A percentile compares a stretch with the other conserved stretches of the same genome.
phyloP scores from a whole-genome alignment of 2,113 vertebrate genomes.

The Mesembrinibis cayennensis region DNA sequence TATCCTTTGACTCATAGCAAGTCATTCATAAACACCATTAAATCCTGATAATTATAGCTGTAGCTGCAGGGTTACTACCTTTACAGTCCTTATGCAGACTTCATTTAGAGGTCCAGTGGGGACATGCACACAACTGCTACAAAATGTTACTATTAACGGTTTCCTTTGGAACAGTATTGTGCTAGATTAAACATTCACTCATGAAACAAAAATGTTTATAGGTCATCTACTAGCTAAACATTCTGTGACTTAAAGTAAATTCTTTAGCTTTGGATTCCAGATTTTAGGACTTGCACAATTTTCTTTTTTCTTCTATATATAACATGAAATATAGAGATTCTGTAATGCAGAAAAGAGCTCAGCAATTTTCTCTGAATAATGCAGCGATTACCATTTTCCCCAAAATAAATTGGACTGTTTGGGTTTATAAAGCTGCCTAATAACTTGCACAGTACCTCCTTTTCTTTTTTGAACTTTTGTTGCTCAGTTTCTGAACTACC shows the following conservation, averaged over 20 bases:
- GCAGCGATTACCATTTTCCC: neutral
- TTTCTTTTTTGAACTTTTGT: neutral
- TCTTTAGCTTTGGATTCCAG: neutral
- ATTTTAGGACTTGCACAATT: neutral
- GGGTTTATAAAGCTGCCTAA: slow-evolving; percentile 13
- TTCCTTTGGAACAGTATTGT: slow-evolving; percentile 46
- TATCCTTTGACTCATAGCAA: slow-evolving; percentile 71
- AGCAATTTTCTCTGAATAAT: slow-evolving; percentile 52
- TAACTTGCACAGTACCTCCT: neutral
- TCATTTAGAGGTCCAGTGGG: slow-evolving; percentile 72
- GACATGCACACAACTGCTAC: slow-evolving; percentile 55
- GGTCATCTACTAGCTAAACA: slow-evolving; percentile 26
- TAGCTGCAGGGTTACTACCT: slow-evolving; percentile 70
- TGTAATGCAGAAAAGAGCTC: neutral
- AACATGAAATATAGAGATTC: neutral
- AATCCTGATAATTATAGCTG: slow-evolving; percentile 70
- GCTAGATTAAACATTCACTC: slow-evolving; percentile 56
- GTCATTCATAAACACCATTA: slow-evolving; percentile 73
- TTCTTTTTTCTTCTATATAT: neutral
- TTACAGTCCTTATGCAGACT: slow-evolving; percentile 56
- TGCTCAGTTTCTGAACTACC: neutral
- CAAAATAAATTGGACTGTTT: neutral
- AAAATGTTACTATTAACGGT: slow-evolving; percentile 62
- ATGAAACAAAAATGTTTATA: slow-evolving; percentile 56
- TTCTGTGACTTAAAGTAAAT: neutral